Base-by-base conservation (phyloP, 2,113 vertebrate species). In the Tricholaema leucomelas region DNA sequence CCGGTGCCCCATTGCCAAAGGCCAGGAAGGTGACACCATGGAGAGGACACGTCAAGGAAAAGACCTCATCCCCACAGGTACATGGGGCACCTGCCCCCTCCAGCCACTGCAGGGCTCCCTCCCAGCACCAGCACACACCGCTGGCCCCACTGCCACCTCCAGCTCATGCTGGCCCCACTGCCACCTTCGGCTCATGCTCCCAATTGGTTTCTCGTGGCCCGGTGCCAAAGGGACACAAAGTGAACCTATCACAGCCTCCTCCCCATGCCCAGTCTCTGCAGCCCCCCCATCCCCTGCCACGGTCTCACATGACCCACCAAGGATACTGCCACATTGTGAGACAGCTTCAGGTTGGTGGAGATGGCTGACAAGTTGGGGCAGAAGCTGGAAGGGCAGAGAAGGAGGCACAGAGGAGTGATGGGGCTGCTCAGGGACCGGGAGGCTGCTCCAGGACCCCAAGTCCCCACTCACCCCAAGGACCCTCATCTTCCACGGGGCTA, bases 321-420 rank as follows among this genome's bases (percentile, higher is more conserved):
- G 98, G 99, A 99, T 99, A 99, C 98, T 91, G 99, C 99, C 94
- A 99, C 99, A 1, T 99, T 99, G 97, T 99, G 99, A 46, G 98
- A 98, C 81, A 99, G 98, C 94, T 95, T 98, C 92, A 99, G 96
- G 17, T 94, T 98, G 81, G 97, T 98, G 30, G 98, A 98, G 89
- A 99, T 99, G 85, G 99, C 99, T 0, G 99, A 99, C 40, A 99
- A 96, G 87, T 99, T 99, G 59, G 99, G 99, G 94, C 99, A 99
- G 96, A 99, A 99, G 89, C 99, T 99, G 91, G 2, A 80, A 81
- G 46, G 36, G 91, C 36, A 90, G 66, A 93, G 77, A 19, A 66
- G 35, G 50, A 60, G 76, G 27, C 5, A 2, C 3, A 38, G 36
- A 28, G 36, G 5, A 58, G 16, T 78, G 65, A 81, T 0, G 3